Evolutionary conservation across 2,797 vertebrate species (phyloP).

Genomic region (Rachycentron canadum): DNA sequence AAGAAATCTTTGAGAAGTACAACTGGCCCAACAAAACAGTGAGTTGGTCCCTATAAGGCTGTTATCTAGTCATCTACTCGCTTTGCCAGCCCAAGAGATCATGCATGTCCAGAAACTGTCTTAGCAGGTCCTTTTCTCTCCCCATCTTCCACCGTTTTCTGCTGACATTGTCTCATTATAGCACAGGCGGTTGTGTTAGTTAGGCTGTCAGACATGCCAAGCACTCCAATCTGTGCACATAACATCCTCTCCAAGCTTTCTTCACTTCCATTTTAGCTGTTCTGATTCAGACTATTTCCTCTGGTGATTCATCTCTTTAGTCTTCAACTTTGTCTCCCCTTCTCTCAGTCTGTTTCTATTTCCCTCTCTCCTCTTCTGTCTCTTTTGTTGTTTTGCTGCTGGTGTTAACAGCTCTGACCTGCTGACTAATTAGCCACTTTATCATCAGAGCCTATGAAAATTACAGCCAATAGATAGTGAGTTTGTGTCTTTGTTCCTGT

Average conservation of each 20-base stretch:
- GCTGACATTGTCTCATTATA: conserved; percentile 55
- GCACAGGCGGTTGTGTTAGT: conserved; percentile 43
- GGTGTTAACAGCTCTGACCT: conserved; percentile 80
- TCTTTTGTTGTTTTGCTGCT: conserved; percentile 65
- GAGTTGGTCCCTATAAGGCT: conserved; percentile 72
- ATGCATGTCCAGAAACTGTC: conserved; percentile 44
- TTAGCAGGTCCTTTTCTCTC: conserved; percentile 12
- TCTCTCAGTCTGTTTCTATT: conserved; percentile 24
- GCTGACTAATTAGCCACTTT: conserved; percentile 80
- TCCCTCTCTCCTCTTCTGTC: conserved; percentile 36
- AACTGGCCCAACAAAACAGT: conserved; percentile 99
- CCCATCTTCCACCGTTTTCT: conserved; percentile 18
- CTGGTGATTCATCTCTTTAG: conserved; percentile 45
- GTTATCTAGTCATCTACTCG: conserved; percentile 35
- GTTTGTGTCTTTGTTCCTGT: conserved; percentile 45
- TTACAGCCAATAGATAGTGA: conserved; percentile 56
- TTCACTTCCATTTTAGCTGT: conserved; percentile 43
- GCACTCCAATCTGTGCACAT: conserved; percentile 56
- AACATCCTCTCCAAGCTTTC: conserved; percentile 47
- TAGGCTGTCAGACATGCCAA: conserved; percentile 53
- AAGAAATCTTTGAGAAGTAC: conserved; percentile 98
- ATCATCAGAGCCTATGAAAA: conserved; percentile 73
- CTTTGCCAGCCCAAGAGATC: conserved; percentile 42
- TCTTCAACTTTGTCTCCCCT: conserved; percentile 13
- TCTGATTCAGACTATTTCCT: conserved; percentile 30